Base-by-base conservation (phyloP, 2,888 invertebrate species). In the Cryptocephalus moraei region DNA sequence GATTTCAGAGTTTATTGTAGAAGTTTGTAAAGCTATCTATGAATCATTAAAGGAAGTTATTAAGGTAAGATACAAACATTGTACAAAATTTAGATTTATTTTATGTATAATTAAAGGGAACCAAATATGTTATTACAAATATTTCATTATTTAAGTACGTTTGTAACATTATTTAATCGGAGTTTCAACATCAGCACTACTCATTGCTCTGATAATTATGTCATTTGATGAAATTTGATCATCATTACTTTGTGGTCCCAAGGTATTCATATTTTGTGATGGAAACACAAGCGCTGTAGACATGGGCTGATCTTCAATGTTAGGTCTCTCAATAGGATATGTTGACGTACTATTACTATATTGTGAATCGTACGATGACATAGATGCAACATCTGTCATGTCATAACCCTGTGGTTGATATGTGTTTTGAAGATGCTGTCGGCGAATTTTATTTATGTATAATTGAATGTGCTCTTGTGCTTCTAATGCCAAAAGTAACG, bases 401-500 rank as follows among this genome's bases (percentile, higher is more conserved):
- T 12, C 6, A 12, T n/a, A 12, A 6, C n/a, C 6, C 36, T 36
- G 36, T 4, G 4, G 36, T 36, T 11, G n/a, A n/a, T 36, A 6
- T 36, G 36, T 36, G 36, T 36, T 36, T n/a, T n/a, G 36, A 36
- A 11, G 36, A 4, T 42, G n/a, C 32, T 42, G 42, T 12, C 42
- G 9, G 11, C 42, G 32, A 31, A 42, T 32, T 42, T 32, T 42
- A 31, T 43, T 43, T 33, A 3, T 12, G 34, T 43, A 33, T n/a
- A n/a, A 33, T 43, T 43, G 33, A 43, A 43, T 43, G 12, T 43
- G 34, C 4, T 43, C 43, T 43, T 43, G 33, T 43, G 33, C 43
- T 43, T n/a, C n/a, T n/a, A 44, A 39, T 48, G 33, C 11, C 47
- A 45, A 48, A n/a, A 48, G 43, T n/a, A n/a, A n/a, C n/a, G n/a